These are phyloP conservation scores for Coelopa pilipes DNA, from an alignment of 2,888 invertebrate species.

Conservation along the genomic window DNA sequence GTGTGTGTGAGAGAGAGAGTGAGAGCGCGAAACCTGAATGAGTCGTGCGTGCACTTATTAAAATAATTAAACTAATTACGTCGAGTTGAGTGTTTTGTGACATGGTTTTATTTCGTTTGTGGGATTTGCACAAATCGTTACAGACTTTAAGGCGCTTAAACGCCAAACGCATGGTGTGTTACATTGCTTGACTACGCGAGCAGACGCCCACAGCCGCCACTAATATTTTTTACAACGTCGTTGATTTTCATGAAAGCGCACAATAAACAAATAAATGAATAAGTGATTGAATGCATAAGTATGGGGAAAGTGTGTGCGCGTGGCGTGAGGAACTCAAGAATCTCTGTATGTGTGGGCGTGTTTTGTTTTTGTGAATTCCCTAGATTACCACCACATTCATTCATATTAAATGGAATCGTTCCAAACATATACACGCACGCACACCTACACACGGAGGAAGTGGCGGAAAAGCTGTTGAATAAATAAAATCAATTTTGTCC, in stretches of 20 bases:
- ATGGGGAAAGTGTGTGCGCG: constrained; percentile 1
- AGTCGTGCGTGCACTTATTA: constrained; percentile 48
- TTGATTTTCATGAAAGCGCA: not conserved
- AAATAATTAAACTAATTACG: constrained; percentile 59
- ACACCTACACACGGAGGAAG: constrained; percentile 16
- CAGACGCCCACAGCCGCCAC: too few species aligned
- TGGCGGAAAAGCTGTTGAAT: constrained; percentile 29
- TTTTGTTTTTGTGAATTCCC: constrained; percentile 33
- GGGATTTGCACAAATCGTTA: not conserved
- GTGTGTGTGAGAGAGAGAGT: not conserved
- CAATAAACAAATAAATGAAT: constrained; percentile 33
- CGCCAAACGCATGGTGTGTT: not conserved
- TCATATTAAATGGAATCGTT: constrained; percentile 37
- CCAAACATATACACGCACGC: constrained; percentile 13
- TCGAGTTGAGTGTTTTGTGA: constrained; percentile 22
- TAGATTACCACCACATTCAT: constrained; percentile 37
- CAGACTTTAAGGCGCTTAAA: constrained; percentile 19
- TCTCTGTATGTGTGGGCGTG: constrained; percentile 8
- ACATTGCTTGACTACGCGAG: too few species aligned
- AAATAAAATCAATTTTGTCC: constrained; percentile 41
- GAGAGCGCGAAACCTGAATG: not conserved
- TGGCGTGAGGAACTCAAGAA: not conserved
- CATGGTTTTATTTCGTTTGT: not conserved
- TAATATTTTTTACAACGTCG: too few species aligned
- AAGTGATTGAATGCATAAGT: constrained; percentile 28